Conservation (phyloP, 1,140 invertebrate genomes). For the Plutomurus gul region DNA sequence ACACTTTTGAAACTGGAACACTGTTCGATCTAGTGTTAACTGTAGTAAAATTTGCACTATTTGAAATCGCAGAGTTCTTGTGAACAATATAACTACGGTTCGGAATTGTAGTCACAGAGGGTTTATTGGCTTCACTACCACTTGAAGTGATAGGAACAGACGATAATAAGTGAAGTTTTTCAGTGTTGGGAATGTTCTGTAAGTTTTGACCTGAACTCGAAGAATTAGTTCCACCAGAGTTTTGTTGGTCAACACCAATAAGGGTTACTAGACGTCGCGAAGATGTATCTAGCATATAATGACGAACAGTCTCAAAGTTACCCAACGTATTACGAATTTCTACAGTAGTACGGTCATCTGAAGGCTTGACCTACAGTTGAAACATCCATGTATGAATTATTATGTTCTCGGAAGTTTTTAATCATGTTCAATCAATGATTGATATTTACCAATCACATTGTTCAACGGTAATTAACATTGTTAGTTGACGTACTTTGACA, state of each 20-base stretch:
- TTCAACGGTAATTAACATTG: too few species aligned
- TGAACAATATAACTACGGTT: neutral
- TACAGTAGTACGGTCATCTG: slow-evolving; percentile 70
- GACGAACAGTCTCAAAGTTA: slow-evolving; percentile 70
- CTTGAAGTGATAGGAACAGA: neutral
- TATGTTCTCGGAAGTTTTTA: too few species aligned
- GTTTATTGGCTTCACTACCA: neutral
- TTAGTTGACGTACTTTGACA: slow-evolving; percentile 64
- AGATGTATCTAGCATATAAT: slow-evolving; percentile 65
- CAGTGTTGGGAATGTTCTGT: neutral
- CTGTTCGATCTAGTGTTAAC: slow-evolving; percentile 53
- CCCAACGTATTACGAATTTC: slow-evolving; percentile 75
- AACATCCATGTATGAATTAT: too few species aligned
- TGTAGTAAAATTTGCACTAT: neutral
- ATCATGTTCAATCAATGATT: too few species aligned
- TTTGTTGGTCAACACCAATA: slow-evolving; percentile 71
- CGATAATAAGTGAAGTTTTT: neutral
- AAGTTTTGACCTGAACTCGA: neutral
- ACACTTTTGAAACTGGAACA: slow-evolving; percentile 25
- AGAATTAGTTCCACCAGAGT: neutral
- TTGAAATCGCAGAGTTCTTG: neutral
- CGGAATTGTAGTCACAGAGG: neutral
- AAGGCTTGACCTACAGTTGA: slow-evolving; percentile 67
- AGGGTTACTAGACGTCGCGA: slow-evolving; percentile 61
- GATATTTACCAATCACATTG: too few species aligned